A percentile compares a stretch with the other conserved stretches of the same genome.
Evolutionary conservation across 2,797 vertebrate genomes (phyloP).

Genomic region (Apogon talboti): DNA sequence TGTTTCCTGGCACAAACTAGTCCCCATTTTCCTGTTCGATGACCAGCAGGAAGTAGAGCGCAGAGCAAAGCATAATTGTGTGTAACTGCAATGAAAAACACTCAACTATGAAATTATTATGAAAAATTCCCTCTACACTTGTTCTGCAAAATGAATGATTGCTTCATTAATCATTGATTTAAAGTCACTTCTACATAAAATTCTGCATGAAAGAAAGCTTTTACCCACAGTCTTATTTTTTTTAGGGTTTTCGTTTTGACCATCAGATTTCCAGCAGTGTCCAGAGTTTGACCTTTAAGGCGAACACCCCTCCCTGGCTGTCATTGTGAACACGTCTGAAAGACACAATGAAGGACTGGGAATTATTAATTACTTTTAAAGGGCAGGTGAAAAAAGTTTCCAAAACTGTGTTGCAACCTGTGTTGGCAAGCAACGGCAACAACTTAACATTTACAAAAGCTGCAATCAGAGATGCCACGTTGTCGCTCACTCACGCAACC

Average conservation of each 20-base stretch:
- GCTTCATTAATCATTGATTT: slow-evolving; percentile 2
- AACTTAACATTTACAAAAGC: slow-evolving; percentile 50
- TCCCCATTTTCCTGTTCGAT: slow-evolving; percentile 27
- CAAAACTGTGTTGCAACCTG: slow-evolving; percentile 41
- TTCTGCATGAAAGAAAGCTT: slow-evolving; percentile 8
- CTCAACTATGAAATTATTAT: slow-evolving; percentile 1
- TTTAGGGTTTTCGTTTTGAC: slow-evolving; percentile 33
- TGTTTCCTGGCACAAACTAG: slow-evolving; percentile 33
- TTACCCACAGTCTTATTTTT: neutral
- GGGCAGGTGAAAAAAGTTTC: slow-evolving; percentile 67
- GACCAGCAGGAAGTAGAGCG: slow-evolving; percentile 22
- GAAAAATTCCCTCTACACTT: slow-evolving; percentile 4
- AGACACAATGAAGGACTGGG: slow-evolving; percentile 69
- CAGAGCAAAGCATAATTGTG: neutral
- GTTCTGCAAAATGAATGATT: too few species aligned
- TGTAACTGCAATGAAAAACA: slow-evolving; percentile 10
- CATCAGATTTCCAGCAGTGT: slow-evolving; percentile 40
- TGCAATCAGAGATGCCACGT: slow-evolving; percentile 11
- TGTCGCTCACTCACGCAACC: slow-evolving; percentile 6
- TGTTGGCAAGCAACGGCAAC: slow-evolving; percentile 29
- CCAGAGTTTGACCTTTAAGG: slow-evolving; percentile 73
- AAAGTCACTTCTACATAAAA: neutral
- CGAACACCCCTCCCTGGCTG: slow-evolving; percentile 61
- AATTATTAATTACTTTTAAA: slow-evolving; percentile 76
- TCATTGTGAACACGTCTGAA: slow-evolving; percentile 69